Evolutionary conservation across 2,888 invertebrate species (phyloP), one percentile per base, ranked within the genome.

Genomic region (Drosophila prolongata): DNA sequence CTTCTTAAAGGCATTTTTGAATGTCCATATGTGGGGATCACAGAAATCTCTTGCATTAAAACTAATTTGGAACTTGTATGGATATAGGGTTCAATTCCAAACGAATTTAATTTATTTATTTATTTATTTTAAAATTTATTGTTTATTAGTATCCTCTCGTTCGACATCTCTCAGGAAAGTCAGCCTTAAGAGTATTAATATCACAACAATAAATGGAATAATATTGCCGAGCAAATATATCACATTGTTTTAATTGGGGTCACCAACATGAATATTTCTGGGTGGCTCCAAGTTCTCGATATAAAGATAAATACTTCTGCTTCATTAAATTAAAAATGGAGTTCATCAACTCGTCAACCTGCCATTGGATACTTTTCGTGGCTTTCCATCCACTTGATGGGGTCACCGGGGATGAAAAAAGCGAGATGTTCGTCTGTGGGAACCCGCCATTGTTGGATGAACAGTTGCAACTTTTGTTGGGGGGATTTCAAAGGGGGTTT

Each of bases 371-470:
- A 9, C 19, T 35, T 13, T 24, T 35, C 44, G 34, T 34, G 34
- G 9, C 34, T 38, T 52, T 24, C 40, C 54, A 14, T 38, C 13
- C 37, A 14, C 6, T 30, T 34, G 30, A 40, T 40, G 58, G 58
- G 54, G 54, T 53, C 54, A 40, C 13, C 14, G 49, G 34, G 49
- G 16, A 34, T 49, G 47, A 47, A 35, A 37, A 30, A 37, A 37
- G 14, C 10, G 9, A 47, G 47, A 42, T 35, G 42, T 14, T 35
- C 24, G 14, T 46, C 42, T 47, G 46, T 62, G 62, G 62, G 62
- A 62, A 60, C 40, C 19, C 30, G 34, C 9, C 61, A 34, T 59
- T 40, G 61, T 62, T 34, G 11, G 13, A 52, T 44, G 13, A 62
- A 65, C 62, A 62, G 64, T 62, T 65, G 64, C 49, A 42, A 1